phyloP scores from a whole-genome alignment of 2,797 vertebrate genomes.

The Discoglossus pictus region DNA sequence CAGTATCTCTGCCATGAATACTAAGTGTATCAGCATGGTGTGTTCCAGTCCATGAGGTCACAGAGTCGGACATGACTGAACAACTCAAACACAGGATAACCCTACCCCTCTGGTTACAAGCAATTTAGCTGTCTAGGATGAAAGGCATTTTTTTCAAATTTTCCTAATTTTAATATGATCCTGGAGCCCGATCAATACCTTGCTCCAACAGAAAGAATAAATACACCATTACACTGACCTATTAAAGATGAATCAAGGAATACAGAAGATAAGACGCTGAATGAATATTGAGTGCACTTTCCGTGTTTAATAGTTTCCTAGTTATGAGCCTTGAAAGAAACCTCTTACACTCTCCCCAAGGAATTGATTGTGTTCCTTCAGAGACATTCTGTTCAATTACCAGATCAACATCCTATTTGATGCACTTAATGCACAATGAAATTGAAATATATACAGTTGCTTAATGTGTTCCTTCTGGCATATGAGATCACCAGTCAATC shows the following conservation, averaged over 20 bases:
- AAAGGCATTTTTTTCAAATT: no score
- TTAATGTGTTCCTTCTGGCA: slow-evolving; percentile 22
- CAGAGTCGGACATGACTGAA: no score
- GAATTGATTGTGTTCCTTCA: slow-evolving; percentile 5
- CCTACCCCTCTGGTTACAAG: no score
- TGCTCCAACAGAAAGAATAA: slow-evolving; percentile 20
- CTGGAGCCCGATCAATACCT: no score
- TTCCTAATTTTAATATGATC: no score
- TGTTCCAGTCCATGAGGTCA: no score
- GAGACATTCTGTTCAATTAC: slow-evolving; percentile 14
- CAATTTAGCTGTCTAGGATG: no score
- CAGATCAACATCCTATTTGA: slow-evolving; percentile 18
- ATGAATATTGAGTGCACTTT: background rate
- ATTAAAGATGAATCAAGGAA: no score
- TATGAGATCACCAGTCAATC: slow-evolving; percentile 29
- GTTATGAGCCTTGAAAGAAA: background rate
- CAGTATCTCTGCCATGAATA: no score
- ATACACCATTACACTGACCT: slow-evolving; percentile 13
- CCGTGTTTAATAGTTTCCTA: slow-evolving; percentile 19
- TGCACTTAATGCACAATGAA: slow-evolving; percentile 28
- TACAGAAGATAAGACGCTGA: background rate
- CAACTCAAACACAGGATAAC: no score
- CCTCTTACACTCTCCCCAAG: slow-evolving; percentile 10
- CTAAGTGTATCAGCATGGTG: no score
- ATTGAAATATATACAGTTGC: background rate